phyloP scores from a whole-genome alignment of 1,140 invertebrate species.

The Melitaea cinxia region DNA sequence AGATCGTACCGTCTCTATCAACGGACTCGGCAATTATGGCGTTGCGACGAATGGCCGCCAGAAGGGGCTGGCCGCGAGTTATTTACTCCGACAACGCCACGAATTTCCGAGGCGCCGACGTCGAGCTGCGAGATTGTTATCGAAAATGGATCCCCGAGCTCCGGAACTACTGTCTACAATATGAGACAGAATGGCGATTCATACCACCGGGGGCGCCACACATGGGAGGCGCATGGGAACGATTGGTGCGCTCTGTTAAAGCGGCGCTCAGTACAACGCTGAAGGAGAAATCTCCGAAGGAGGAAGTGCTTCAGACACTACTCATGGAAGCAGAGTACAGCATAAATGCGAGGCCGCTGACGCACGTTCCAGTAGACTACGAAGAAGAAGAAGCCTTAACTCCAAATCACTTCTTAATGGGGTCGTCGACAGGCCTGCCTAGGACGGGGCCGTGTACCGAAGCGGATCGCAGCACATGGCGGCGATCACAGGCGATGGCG shows the following conservation, averaged over 20 bases:
- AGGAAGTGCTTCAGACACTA: conserved; percentile 11
- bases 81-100: too few species aligned
- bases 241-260: conserved; percentile 59
- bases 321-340: conserved; percentile 19
- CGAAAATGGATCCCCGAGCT: too few species aligned
- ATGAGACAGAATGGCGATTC: conserved; percentile 53
- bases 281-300: conserved; percentile 13
- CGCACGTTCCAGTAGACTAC: conserved; percentile 14
- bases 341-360: conserved; percentile 19
- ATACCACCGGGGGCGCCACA: conserved; percentile 62
- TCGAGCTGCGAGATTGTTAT: conserved; percentile 16
- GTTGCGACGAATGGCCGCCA: too few species aligned
- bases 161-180: too few species aligned
- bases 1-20: too few species aligned
- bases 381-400: neutral
- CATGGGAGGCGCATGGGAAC: conserved; percentile 71
- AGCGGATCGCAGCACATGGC: neutral
- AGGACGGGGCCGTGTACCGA: neutral
- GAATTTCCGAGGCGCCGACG: too few species aligned
- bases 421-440: too few species aligned
- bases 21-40: too few species aligned
- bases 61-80: too few species aligned
- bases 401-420: neutral
- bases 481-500: conserved; percentile 21
- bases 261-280: conserved; percentile 37